Evolutionary conservation across 2,888 invertebrate genomes (phyloP).

Genomic region (Campoplex capitator): DNA sequence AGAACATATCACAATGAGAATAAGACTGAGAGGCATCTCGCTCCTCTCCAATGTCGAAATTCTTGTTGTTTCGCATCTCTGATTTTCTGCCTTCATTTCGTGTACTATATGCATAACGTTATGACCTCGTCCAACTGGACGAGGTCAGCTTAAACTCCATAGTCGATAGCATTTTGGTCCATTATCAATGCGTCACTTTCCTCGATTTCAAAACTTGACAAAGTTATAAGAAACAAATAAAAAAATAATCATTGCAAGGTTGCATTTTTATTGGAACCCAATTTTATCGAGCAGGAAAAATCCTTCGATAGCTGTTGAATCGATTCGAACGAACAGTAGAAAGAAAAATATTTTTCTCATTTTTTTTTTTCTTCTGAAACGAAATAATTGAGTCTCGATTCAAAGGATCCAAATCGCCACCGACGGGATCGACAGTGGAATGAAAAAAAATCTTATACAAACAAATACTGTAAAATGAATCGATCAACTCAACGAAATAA

Average conservation of each 20-base stretch:
- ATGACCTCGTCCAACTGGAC: not conserved
- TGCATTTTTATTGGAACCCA: not conserved
- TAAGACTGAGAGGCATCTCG: conserved; percentile 56
- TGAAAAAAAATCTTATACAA: not conserved
- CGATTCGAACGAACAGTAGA: not conserved
- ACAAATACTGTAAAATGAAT: not conserved
- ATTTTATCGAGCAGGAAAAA: not conserved
- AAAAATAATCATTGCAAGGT: too few species aligned
- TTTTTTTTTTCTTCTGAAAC: not conserved
- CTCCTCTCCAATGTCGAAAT: conserved; percentile 6
- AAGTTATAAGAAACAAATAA: not conserved
- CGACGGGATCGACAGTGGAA: too few species aligned
- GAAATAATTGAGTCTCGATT: not conserved
- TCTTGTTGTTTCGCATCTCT: conserved; percentile 71
- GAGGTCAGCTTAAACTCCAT: not conserved
- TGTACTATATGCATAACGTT: too few species aligned
- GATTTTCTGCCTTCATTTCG: conserved; percentile 16
- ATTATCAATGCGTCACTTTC: not conserved
- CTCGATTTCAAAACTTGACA: not conserved
- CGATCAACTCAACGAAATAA: too few species aligned
- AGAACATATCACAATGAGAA: conserved; percentile 61
- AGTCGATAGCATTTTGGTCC: not conserved
- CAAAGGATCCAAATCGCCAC: not conserved
- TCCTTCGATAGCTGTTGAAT: not conserved
- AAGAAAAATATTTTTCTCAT: not conserved